These are phyloP conservation scores for Lycopodina hypogea DNA, from an alignment of 37 sponge, comb jelly and placozoan genomes.

Conservation along the genomic window DNA sequence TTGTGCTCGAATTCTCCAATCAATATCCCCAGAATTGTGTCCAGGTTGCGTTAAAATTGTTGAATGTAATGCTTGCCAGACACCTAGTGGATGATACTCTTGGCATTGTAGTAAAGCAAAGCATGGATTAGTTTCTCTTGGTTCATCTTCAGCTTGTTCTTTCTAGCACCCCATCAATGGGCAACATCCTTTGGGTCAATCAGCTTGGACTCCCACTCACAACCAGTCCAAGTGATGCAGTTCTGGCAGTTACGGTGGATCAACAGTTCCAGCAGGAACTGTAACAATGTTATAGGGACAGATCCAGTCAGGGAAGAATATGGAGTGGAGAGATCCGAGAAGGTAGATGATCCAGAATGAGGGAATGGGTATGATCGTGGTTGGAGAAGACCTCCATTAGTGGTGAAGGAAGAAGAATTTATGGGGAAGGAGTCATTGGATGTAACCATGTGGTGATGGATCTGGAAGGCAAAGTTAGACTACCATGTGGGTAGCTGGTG, in stretches of 20 bases:
- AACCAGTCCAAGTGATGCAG: constrained; percentile 92
- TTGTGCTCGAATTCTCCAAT: constrained; percentile 75
- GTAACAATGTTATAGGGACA: constrained; percentile 89
- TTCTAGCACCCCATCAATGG: constrained; percentile 89
- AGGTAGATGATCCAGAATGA: constrained; percentile 13
- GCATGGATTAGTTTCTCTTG: constrained; percentile 87
- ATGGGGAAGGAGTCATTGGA: not conserved
- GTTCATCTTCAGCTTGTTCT: constrained; percentile 95
- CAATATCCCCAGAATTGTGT: constrained; percentile 84
- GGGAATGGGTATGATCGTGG: constrained; percentile 30
- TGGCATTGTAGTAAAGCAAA: constrained; percentile 96
- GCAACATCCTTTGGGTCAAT: constrained; percentile 95
- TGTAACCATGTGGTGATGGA: constrained; percentile 19
- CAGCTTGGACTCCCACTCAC: constrained; percentile 97
- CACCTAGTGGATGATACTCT: constrained; percentile 98
- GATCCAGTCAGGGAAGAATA: constrained; percentile 48
- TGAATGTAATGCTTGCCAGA: constrained; percentile 96
- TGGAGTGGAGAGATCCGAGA: constrained; percentile 45
- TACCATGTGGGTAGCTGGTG: constrained; percentile 21
- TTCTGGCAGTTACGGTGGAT: constrained; percentile 80
- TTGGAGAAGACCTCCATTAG: constrained; percentile 28
- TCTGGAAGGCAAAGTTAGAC: constrained; percentile 29
- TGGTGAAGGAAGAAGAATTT: not conserved
- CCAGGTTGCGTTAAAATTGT: constrained; percentile 88
- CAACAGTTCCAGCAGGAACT: constrained; percentile 92